Evolutionary conservation across 2,888 invertebrate species (phyloP).

Genomic region (Baronia brevicornis): DNA sequence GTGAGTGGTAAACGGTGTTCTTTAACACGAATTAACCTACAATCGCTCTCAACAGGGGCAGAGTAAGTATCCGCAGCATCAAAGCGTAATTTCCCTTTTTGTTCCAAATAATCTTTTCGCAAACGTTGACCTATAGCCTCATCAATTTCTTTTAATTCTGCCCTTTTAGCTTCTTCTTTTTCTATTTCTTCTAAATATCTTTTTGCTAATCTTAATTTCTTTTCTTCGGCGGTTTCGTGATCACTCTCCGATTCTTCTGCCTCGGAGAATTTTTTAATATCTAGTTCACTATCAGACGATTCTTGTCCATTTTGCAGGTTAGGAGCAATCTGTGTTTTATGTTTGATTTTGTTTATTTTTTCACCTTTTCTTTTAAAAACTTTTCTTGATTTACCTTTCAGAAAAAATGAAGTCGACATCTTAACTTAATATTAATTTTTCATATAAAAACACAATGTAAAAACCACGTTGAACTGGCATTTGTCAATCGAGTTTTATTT

Average conservation of each 20-base stretch:
- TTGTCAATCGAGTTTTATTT: too few species aligned
- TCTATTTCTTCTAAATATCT: constrained; percentile 91
- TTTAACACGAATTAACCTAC: constrained; percentile 79
- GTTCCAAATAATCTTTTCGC: constrained; percentile 89
- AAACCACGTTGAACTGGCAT: constrained; percentile 13
- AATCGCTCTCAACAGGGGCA: constrained; percentile 39
- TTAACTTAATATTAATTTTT: constrained; percentile 17
- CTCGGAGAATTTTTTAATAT: constrained; percentile 73
- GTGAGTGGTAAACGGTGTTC: constrained; percentile 88
- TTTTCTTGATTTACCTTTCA: constrained; percentile 75
- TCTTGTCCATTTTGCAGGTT: constrained; percentile 75
- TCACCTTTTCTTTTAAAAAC: constrained; percentile 72
- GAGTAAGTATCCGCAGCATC: constrained; percentile 80
- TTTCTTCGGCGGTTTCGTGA: constrained; percentile 91
- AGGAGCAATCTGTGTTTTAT: constrained; percentile 47
- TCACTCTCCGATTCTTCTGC: constrained; percentile 75
- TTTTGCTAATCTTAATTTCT: constrained; percentile 91
- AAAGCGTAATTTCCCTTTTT: constrained; percentile 85
- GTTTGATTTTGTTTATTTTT: constrained; percentile 50
- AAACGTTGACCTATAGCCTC: constrained; percentile 84
- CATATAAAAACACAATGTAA: not conserved
- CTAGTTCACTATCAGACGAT: constrained; percentile 79
- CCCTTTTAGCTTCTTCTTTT: constrained; percentile 83
- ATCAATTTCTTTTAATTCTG: constrained; percentile 78
- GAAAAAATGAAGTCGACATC: constrained; percentile 77